Percentiles rank a stretch among this genome's conserved stretches.
phyloP scores from a whole-genome alignment of 2,797 vertebrate species.

The Gobionotothen gibberifrons region DNA sequence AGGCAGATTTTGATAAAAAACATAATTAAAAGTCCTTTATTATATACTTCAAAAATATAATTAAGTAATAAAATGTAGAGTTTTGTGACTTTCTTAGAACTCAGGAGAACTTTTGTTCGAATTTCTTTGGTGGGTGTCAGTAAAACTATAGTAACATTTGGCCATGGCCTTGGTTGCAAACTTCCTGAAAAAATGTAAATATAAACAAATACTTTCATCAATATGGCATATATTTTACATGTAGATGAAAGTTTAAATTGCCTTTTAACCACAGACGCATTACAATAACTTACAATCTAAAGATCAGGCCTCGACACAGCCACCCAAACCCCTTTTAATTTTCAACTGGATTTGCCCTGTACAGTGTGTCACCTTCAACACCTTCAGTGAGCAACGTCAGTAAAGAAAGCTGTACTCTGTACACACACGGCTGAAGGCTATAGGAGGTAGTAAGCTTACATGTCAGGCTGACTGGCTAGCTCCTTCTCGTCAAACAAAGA shows the following conservation, averaged over 20 bases:
- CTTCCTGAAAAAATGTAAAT: not conserved
- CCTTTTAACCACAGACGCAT: not conserved
- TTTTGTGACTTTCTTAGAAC: not conserved
- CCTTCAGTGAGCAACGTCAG: conserved; percentile 43
- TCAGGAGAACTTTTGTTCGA: not conserved
- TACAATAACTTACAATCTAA: not conserved
- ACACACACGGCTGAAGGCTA: conserved; percentile 40
- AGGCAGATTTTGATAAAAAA: not conserved
- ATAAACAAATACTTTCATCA: not conserved
- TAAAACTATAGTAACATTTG: not conserved
- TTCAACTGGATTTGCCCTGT: conserved; percentile 21
- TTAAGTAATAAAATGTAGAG: not conserved
- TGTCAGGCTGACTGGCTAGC: conserved; percentile 86
- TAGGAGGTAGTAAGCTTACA: conserved; percentile 89
- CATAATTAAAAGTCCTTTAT: not conserved
- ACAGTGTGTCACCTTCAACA: conserved; percentile 44
- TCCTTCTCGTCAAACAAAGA: conserved; percentile 89
- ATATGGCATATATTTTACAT: no score
- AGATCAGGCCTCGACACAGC: not conserved
- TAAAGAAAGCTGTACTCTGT: conserved; percentile 50
- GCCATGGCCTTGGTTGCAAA: not conserved
- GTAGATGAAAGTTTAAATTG: not conserved
- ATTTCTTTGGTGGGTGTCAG: not conserved
- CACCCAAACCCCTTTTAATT: not conserved
- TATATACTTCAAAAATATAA: not conserved